Percentiles rank a stretch among this genome's conserved stretches.
Conservation (phyloP, 2,888 invertebrate species). For the Brachypterus glaber region DNA sequence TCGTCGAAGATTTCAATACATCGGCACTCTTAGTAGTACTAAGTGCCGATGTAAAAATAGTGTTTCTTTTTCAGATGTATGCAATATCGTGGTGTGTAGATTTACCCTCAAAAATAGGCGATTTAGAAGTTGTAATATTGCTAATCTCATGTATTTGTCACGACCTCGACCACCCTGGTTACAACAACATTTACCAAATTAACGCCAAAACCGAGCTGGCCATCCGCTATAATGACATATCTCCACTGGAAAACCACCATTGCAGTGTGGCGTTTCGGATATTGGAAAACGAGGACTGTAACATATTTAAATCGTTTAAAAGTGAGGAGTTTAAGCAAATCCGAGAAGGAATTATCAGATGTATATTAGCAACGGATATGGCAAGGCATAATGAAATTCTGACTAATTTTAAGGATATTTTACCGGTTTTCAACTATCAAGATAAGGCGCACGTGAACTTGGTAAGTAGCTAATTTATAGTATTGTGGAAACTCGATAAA, state of each 20-base stretch:
- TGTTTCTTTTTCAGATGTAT: conserved; percentile 56
- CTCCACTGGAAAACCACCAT: conserved; percentile 77
- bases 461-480: too few relatives aligned
- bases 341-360: conserved; percentile 69
- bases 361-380: conserved; percentile 71
- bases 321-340: conserved; percentile 54
- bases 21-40: too few relatives aligned
- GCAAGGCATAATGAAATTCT: conserved; percentile 70
- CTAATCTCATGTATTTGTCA: conserved; percentile 74
- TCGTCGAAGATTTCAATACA: too few relatives aligned
- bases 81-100: conserved; percentile 67
- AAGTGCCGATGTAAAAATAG: too few relatives aligned
- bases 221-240: conserved; percentile 76
- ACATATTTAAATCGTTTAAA: conserved; percentile 63
- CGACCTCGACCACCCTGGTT: conserved; percentile 69
- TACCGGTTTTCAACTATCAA: conserved; percentile 56
- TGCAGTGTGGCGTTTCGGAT: conserved; percentile 76
- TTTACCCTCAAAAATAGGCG: conserved; percentile 58
- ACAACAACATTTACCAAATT: conserved; percentile 72
- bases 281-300: conserved; percentile 68
- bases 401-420: conserved; percentile 58
- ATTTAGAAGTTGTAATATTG: conserved; percentile 65
- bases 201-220: conserved; percentile 77
- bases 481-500: too few relatives aligned
- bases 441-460: conserved; percentile 63